Evolutionary conservation across 2,797 vertebrate genomes (phyloP), one percentile per base, ranked within the genome.

Genomic region (Darevskia mixta): DNA sequence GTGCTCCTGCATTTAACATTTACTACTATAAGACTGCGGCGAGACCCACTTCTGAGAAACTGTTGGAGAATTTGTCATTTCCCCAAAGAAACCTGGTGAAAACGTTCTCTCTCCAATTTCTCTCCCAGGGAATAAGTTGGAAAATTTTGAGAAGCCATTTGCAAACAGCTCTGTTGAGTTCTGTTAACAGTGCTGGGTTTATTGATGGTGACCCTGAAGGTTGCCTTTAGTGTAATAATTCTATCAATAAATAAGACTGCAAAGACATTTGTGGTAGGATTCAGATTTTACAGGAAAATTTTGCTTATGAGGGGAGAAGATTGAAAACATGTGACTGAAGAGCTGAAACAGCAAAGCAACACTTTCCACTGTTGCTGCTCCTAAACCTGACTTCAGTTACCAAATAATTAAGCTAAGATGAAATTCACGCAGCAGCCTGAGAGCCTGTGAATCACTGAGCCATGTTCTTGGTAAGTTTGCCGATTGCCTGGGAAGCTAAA

Each of bases 401-500:
- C 43, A 75, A 23, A 45, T 5, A 45, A 4, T n/a, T 15, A 0
- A 0, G 41, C 88, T 58, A 80, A 88, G 92, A 64, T 0, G 5
- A 81, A 72, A 38, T 1, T 0, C 66, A 79, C 58, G 10, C 35
- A 79, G 43, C 20, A 66, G 20, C 4, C 25, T 13, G 0, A 78
- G 75, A 87, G 76, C 83, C 25, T 25, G 23, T 29, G 72, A 88
- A 88, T 72, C 58, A 85, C 41, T 88, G 67, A 82, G 61, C 4
- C 15, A 75, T 18, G 6, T 82, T 20, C 86, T 79, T 64, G 5
- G 29, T 20, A 20, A 27, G 83, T 88, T 80, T n/a, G 82, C 87
- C 90, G 86, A 89, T 9, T 85, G 81, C 23, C 66, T 86, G 79
- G 23, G 72, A 89, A 93, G 58, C 17, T 88, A 71, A 93, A 95